Percentiles rank a stretch among this genome's conserved stretches.
phyloP scores from a whole-genome alignment of 1,140 invertebrate genomes.

The Musca vetustissima region DNA sequence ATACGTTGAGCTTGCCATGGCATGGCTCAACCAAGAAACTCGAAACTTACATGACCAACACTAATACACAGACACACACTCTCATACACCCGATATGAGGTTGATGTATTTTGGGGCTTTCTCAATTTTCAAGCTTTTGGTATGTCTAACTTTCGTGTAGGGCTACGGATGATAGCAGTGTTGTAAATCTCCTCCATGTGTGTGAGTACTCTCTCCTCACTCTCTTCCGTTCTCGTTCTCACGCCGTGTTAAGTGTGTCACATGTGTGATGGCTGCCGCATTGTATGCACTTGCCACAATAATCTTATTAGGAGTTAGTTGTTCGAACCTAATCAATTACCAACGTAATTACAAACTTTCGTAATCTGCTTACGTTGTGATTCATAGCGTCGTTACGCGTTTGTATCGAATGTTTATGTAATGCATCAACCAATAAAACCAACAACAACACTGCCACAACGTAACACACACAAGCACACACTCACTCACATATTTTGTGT shows the following conservation, averaged over 20 bases:
- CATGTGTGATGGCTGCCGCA: no score
- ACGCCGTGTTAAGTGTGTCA: slow-evolving; percentile 15
- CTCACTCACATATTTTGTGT: no score
- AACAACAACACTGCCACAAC: no score
- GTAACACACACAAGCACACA: no score
- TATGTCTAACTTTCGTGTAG: background rate
- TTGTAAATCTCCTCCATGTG: background rate
- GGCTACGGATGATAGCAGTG: background rate
- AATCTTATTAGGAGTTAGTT: slow-evolving; percentile 57
- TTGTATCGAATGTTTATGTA: slow-evolving; percentile 5
- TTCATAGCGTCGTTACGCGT: slow-evolving; percentile 15
- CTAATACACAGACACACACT: background rate
- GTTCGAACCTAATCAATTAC: slow-evolving; percentile 57
- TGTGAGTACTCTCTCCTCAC: background rate
- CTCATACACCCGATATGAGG: background rate
- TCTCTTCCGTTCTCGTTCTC: background rate
- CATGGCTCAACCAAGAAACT: no score
- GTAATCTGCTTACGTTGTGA: slow-evolving; percentile 48
- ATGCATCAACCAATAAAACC: no score
- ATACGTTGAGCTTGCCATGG: no score
- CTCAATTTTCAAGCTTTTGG: background rate
- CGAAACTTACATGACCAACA: background rate
- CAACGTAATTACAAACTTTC: slow-evolving; percentile 57
- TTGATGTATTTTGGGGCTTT: background rate
- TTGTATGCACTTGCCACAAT: slow-evolving; percentile 42